A percentile compares a stretch with the other conserved stretches of the same genome.
Evolutionary conservation across 2,888 invertebrate genomes (phyloP).

Genomic region (Caenorhabditis doughertyi): DNA sequence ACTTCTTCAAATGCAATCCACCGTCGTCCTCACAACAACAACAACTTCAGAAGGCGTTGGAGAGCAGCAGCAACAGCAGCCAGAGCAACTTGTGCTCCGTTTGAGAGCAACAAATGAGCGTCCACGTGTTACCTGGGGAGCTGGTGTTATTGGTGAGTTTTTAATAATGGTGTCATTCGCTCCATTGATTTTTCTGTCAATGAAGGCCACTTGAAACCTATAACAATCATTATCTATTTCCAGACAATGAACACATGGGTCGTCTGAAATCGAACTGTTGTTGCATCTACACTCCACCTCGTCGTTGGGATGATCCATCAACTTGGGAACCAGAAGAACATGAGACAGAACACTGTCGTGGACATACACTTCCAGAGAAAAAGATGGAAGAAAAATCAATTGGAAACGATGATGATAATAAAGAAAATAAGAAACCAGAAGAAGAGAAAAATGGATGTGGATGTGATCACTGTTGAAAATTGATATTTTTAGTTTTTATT

Average conservation of each 20-base stretch:
- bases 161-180: neutral
- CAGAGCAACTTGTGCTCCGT: conserved; percentile 64
- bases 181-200: neutral
- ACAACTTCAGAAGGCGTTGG: neutral
- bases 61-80: conserved; percentile 17
- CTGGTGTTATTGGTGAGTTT: conserved; percentile 70
- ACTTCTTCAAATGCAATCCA: neutral
- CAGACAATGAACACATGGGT: conserved; percentile 87
- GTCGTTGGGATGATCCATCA: conserved; percentile 81
- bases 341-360: conserved; percentile 81
- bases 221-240: neutral
- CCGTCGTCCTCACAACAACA: neutral
- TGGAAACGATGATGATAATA: conserved; percentile 9
- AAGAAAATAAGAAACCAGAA: conserved; percentile 13
- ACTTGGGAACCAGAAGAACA: conserved; percentile 80
- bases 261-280: conserved; percentile 83
- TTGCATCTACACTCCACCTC: conserved; percentile 82
- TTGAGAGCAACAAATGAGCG: conserved; percentile 51
- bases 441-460: conserved; percentile 35
- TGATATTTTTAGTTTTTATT: too few species aligned
- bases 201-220: too few species aligned
- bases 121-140: conserved; percentile 76
- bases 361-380: conserved; percentile 76
- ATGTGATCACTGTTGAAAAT: conserved; percentile 52
- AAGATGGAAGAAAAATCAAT: conserved; percentile 31